Percentiles rank a stretch among this genome's conserved stretches.
Conservation (phyloP, 2,797 vertebrate genomes). For the Lemur catta region DNA sequence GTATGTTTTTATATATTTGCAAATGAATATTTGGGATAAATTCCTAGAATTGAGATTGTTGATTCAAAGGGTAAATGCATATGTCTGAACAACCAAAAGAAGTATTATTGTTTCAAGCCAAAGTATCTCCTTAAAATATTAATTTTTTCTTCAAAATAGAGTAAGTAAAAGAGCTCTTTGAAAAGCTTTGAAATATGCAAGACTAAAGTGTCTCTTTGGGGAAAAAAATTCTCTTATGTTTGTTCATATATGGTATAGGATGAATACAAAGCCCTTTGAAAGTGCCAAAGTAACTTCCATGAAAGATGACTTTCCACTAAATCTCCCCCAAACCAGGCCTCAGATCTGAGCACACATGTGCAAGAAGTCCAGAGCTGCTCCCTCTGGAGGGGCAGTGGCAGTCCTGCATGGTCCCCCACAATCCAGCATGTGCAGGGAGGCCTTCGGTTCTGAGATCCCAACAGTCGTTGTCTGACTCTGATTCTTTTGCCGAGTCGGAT, state of each 20-base stretch:
- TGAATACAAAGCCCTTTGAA: neutral
- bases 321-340: neutral
- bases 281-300: neutral
- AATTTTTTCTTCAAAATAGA: neutral
- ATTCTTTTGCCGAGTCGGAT: constrained; percentile 73
- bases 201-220: neutral
- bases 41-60: neutral
- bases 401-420: neutral
- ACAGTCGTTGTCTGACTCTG: constrained; percentile 29
- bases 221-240: neutral
- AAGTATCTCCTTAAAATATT: neutral
- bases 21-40: neutral
- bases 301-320: neutral
- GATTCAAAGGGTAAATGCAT: neutral
- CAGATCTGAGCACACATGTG: neutral
- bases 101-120: neutral
- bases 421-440: accelerated
- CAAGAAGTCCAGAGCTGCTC: neutral
- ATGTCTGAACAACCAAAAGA: neutral
- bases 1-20: neutral
- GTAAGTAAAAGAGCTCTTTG: neutral
- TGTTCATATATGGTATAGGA: neutral
- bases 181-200: neutral
- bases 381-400: accelerated
- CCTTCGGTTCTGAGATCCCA: accelerated